Conservation (phyloP, 2,113 vertebrate genomes). For the Eubucco bourcierii region DNA sequence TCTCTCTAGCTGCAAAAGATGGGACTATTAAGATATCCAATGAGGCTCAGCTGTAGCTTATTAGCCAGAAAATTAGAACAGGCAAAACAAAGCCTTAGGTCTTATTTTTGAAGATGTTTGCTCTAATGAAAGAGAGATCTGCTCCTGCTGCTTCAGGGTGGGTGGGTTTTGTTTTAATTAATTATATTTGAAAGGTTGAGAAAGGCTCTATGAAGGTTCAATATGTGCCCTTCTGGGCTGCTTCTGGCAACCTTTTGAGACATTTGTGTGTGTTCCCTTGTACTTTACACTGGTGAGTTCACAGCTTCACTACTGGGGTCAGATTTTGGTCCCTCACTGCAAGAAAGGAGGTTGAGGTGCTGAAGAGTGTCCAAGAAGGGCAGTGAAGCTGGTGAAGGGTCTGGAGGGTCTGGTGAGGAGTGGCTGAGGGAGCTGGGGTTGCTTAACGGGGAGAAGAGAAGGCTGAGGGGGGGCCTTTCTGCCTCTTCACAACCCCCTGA, state of each 20-base stretch:
- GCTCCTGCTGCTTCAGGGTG: slow-evolving; percentile 27
- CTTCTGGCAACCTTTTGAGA: slow-evolving; percentile 8
- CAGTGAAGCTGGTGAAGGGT: too few relatives aligned
- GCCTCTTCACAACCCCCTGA: too few relatives aligned
- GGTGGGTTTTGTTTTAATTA: background rate
- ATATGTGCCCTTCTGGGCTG: background rate
- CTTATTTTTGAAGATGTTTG: slow-evolving; percentile 66
- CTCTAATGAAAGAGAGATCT: slow-evolving; percentile 54
- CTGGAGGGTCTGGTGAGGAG: too few relatives aligned
- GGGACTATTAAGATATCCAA: slow-evolving; percentile 55
- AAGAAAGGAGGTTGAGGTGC: too few relatives aligned
- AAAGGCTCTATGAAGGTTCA: background rate
- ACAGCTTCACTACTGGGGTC: too few relatives aligned
- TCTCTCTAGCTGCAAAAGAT: background rate
- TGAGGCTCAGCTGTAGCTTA: slow-evolving; percentile 70
- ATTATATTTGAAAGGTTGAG: slow-evolving; percentile 56
- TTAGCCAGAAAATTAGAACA: slow-evolving; percentile 72
- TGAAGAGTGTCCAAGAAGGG: too few relatives aligned
- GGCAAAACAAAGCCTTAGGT: slow-evolving; percentile 64
- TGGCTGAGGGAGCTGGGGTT: too few relatives aligned
- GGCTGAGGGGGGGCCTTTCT: too few relatives aligned
- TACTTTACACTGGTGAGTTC: too few relatives aligned
- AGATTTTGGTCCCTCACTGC: too few relatives aligned
- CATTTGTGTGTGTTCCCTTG: background rate
- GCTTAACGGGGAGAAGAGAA: too few relatives aligned